These are phyloP conservation scores for Artibeus lituratus DNA, from an alignment of 2,797 vertebrate genomes.

Conservation along the genomic window DNA sequence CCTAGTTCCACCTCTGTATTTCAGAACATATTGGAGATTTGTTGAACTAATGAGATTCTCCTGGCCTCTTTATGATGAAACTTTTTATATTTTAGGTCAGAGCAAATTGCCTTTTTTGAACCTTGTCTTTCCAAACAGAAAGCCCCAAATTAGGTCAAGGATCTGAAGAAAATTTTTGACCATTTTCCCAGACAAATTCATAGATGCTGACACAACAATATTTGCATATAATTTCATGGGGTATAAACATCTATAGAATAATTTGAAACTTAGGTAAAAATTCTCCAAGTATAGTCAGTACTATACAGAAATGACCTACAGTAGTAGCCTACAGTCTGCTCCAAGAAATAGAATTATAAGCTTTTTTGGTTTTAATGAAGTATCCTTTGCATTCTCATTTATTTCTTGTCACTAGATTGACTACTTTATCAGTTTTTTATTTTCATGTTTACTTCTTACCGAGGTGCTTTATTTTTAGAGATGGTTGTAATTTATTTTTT, in stretches of 20 bases:
- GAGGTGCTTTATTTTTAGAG: background rate
- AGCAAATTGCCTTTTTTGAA: conserved; percentile 1
- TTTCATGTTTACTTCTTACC: background rate
- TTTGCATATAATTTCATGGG: background rate
- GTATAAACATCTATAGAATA: background rate
- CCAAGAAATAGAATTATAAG: background rate
- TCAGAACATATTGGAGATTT: background rate
- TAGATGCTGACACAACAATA: background rate
- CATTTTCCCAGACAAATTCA: background rate
- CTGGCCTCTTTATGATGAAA: background rate
- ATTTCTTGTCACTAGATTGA: background rate
- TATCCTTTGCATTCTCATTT: background rate
- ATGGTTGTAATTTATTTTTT: background rate
- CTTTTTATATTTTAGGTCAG: conserved; percentile 4
- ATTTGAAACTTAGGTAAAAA: background rate
- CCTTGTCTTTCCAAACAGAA: background rate
- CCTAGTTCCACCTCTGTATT: background rate
- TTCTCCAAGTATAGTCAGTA: background rate
- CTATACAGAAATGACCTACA: background rate
- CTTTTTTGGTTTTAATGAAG: background rate
- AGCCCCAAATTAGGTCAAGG: background rate
- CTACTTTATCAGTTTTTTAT: background rate
- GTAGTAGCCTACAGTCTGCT: background rate
- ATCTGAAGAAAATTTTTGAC: background rate
- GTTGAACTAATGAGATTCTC: background rate